phyloP scores from a whole-genome alignment of 2,888 invertebrate species.

The Matsumyia berberina region DNA sequence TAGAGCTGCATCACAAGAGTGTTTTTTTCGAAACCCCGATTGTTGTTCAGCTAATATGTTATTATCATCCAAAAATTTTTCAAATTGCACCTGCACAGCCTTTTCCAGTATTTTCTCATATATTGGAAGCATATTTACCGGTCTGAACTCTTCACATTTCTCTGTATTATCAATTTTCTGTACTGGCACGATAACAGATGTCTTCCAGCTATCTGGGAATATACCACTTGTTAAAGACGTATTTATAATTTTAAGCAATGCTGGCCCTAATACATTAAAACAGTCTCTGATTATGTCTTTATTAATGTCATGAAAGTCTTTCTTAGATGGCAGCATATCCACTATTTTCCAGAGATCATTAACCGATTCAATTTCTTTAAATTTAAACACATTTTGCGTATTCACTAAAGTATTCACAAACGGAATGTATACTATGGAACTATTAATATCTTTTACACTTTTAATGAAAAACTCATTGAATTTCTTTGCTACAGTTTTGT shows the following conservation, averaged over 20 bases:
- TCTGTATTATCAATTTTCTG: not conserved
- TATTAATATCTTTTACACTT: constrained; percentile 1
- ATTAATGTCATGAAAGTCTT: no score
- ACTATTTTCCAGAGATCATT: not conserved
- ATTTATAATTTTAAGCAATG: not conserved
- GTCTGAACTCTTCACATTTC: constrained; percentile 2
- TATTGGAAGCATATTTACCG: constrained; percentile 5
- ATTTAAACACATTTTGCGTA: constrained; percentile 3
- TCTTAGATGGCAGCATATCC: no score
- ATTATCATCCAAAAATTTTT: not conserved
- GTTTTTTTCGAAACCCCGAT: constrained; percentile 5
- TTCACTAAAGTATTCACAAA: not conserved
- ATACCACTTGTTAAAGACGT: not conserved
- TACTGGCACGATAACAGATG: not conserved
- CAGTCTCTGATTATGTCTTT: not conserved
- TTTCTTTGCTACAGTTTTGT: not conserved
- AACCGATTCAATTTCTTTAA: not conserved
- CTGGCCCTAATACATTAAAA: constrained; percentile 2
- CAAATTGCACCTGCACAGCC: not conserved
- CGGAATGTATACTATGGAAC: not conserved
- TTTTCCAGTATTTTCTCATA: constrained; percentile 1
- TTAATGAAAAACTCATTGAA: constrained; percentile 1
- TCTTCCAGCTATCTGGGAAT: not conserved
- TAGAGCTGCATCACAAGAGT: constrained; percentile 4
- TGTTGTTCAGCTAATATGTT: constrained; percentile 1